Percentiles rank a stretch among this genome's conserved stretches.
Conservation (phyloP, 2,797 vertebrate genomes). For the Staurois parvus region DNA sequence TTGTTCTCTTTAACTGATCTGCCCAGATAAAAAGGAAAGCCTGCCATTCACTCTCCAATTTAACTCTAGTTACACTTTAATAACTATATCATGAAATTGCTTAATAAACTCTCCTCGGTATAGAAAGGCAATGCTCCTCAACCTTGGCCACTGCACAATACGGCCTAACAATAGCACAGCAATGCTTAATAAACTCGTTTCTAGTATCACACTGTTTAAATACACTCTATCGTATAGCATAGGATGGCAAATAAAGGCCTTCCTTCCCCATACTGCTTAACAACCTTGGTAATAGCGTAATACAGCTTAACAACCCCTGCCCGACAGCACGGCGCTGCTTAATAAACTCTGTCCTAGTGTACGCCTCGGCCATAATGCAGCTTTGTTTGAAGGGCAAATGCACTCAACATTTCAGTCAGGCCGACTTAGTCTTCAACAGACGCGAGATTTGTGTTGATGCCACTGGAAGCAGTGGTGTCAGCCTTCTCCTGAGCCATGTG, state of each 20-base stretch:
- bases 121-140: background rate
- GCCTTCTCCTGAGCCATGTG: background rate
- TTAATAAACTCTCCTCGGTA: background rate
- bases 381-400: constrained; percentile 39
- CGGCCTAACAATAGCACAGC: constrained; percentile 28
- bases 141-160: constrained; percentile 26
- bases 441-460: background rate
- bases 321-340: constrained; percentile 19
- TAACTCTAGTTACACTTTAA: background rate
- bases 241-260: constrained; percentile 5
- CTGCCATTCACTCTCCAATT: background rate
- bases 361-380: background rate
- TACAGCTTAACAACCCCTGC: constrained; percentile 38
- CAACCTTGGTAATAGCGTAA: constrained; percentile 35
- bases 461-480: background rate
- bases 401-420: background rate
- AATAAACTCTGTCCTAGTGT: constrained; percentile 28
- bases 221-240: constrained; percentile 19
- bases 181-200: constrained; percentile 33
- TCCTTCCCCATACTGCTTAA: constrained; percentile 17
- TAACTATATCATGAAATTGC: constrained; percentile 21
- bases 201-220: constrained; percentile 15
- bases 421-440: background rate
- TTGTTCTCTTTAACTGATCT: too few species aligned
- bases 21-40: background rate